Conservation (phyloP, 2,888 invertebrate genomes). For the Cryptus viduatorius region DNA sequence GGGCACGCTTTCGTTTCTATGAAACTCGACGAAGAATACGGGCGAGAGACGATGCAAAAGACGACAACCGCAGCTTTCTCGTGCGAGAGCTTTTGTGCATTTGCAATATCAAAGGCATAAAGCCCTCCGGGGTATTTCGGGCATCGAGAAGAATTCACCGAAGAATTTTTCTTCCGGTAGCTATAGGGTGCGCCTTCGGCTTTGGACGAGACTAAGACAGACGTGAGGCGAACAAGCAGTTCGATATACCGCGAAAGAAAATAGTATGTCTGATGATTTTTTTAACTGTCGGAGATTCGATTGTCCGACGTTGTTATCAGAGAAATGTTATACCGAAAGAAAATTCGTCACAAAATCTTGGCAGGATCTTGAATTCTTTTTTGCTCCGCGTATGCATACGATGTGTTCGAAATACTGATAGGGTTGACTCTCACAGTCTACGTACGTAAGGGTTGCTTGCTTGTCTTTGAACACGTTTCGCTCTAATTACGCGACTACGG, state of each 20-base stretch:
- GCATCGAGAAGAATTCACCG: constrained; percentile 47
- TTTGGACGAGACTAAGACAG: not conserved
- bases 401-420: constrained; percentile 1
- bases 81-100: constrained; percentile 53
- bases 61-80: constrained; percentile 48
- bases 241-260: constrained; percentile 23
- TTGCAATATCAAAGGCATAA: constrained; percentile 60
- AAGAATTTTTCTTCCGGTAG: constrained; percentile 33
- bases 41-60: constrained; percentile 5
- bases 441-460: constrained; percentile 3
- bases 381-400: not conserved
- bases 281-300: not conserved
- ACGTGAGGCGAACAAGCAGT: constrained; percentile 8
- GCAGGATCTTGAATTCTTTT: not conserved
- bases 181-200: not conserved
- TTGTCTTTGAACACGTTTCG: constrained; percentile 77
- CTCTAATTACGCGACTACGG: constrained; percentile 77
- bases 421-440: constrained; percentile 1
- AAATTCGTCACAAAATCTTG: constrained; percentile 3
- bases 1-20: constrained; percentile 41
- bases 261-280: not conserved
- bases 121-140: constrained; percentile 44
- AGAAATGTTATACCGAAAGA: not conserved
- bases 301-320: not conserved
- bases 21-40: constrained; percentile 39